phyloP scores from a whole-genome alignment of 1,140 invertebrate species.

The Drosophila pallidifrons region DNA sequence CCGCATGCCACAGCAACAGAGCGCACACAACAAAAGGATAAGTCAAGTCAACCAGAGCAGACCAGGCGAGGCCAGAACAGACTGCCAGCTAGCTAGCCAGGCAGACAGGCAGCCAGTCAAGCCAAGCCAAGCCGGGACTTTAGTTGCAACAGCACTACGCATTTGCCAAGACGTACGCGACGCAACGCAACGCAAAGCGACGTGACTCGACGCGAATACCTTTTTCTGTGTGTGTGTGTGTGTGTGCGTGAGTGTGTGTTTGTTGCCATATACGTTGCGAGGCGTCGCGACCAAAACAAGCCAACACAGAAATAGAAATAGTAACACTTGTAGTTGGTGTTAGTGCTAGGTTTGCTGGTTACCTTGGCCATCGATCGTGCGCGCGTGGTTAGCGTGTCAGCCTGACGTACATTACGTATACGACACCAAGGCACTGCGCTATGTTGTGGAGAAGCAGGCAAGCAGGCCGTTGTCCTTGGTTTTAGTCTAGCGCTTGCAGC shows the following conservation, averaged over 20 bases:
- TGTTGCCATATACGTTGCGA: constrained; percentile 1
- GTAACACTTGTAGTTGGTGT: constrained; percentile 35
- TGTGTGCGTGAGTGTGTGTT: no score
- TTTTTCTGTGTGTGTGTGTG: no score
- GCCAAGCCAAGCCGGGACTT: constrained; percentile 71
- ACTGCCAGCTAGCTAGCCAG: constrained; percentile 43
- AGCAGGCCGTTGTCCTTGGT: constrained; percentile 43
- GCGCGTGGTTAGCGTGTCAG: constrained; percentile 31
- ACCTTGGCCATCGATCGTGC: constrained; percentile 75
- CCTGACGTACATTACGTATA: constrained; percentile 33
- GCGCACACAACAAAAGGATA: constrained; percentile 76
- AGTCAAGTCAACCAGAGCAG: constrained; percentile 60
- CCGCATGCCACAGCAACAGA: constrained; percentile 53
- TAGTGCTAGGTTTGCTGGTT: constrained; percentile 17
- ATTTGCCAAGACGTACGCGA: constrained; percentile 73
- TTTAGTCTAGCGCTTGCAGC: constrained; percentile 53
- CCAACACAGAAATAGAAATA: constrained; percentile 33
- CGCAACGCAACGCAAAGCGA: constrained; percentile 46
- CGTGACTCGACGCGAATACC: background rate
- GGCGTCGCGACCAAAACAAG: constrained; percentile 17
- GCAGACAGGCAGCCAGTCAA: constrained; percentile 1
- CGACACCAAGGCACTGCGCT: background rate
- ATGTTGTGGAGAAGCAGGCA: constrained; percentile 14
- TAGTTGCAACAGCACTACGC: constrained; percentile 76
- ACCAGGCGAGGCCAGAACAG: constrained; percentile 28